Evolutionary conservation across 2,797 vertebrate genomes (phyloP).

Genomic region (Gymnopithys bicolor): DNA sequence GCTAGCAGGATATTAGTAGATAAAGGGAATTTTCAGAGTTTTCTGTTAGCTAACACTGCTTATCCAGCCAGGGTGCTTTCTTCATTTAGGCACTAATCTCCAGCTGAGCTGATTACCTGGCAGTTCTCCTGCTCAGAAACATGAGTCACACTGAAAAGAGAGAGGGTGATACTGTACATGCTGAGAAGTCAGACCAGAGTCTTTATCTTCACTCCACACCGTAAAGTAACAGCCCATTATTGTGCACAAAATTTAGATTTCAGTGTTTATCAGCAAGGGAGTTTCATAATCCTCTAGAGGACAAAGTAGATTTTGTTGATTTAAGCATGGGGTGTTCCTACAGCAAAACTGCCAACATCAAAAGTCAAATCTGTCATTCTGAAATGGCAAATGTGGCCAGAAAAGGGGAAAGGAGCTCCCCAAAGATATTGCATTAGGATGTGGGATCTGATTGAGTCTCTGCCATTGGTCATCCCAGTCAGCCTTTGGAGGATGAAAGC

Average conservation of each 20-base stretch:
- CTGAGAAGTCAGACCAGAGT: background rate
- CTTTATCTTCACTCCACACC: background rate
- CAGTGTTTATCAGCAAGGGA: background rate
- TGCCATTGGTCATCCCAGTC: background rate
- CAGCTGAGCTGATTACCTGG: slow-evolving; percentile 40
- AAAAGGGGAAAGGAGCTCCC: background rate
- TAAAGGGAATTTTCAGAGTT: slow-evolving; percentile 33
- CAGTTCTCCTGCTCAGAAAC: background rate
- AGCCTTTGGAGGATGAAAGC: background rate
- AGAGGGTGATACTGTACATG: background rate
- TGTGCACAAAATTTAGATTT: background rate
- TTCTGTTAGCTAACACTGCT: background rate
- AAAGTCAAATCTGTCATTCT: background rate
- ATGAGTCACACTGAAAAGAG: background rate
- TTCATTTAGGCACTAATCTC: background rate
- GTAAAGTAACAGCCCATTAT: background rate
- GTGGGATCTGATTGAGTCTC: background rate
- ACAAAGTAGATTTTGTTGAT: background rate
- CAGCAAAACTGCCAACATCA: background rate
- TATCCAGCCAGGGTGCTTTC: background rate
- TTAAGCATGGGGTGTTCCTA: background rate
- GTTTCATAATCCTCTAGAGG: background rate
- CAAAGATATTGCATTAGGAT: background rate
- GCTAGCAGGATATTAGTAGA: background rate
- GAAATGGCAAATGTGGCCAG: background rate